Evolutionary conservation across 64 coral and sea anemone species (phyloP), one percentile per base, ranked within the genome.

Genomic region (Pocillopora damicornis): DNA sequence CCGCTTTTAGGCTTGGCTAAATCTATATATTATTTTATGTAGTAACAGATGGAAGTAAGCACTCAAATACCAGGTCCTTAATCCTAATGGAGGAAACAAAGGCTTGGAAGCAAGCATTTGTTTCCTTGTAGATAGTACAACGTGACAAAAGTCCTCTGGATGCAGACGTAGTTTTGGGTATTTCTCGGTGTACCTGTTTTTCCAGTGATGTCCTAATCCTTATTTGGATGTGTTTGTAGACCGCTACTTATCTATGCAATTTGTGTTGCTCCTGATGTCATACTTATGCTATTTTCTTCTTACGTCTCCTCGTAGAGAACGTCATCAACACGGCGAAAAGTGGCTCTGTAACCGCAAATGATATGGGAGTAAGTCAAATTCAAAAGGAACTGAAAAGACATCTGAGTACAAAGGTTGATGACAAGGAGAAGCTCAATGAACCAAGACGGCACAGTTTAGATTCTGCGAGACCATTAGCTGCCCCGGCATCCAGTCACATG

Each of bases 381-480:
- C 81, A 85, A 85, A 66, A 85, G 42, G 37, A 85, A 58, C 81
- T 85, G 37, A 85, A 85, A 85, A 85, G 63, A 66, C 63, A 67
- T 36, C 72, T 85, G 8, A 68, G 81, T 85, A 2, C 11, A n/a
- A 20, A 71, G 20, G 67, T 23, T 71, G 81, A 85, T 72, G 38
- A 15, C 0, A 85, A 73, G n/a, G 81, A 85, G 65, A 66, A 42
- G 12, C 63, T 38, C 12, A 45, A 42, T 73, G 81, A 85, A 23
- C 38, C 20, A 0, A 85, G 65, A 58, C 69, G 65, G 51, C 64
- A 25, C 12, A 85, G 81, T 45, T 7, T 58, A 20, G 81, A 73
- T n/a, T 72, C 81, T 57, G 64, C 63, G 66, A 67, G 30, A 67
- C 80, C 80, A 63, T 20, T 11, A 38, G 36, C 13, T 81, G 59